A percentile compares a stretch with the other conserved stretches of the same genome.
These are phyloP conservation scores for Cylas formicarius DNA, from an alignment of 1,140 invertebrate genomes.

Conservation along the genomic window DNA sequence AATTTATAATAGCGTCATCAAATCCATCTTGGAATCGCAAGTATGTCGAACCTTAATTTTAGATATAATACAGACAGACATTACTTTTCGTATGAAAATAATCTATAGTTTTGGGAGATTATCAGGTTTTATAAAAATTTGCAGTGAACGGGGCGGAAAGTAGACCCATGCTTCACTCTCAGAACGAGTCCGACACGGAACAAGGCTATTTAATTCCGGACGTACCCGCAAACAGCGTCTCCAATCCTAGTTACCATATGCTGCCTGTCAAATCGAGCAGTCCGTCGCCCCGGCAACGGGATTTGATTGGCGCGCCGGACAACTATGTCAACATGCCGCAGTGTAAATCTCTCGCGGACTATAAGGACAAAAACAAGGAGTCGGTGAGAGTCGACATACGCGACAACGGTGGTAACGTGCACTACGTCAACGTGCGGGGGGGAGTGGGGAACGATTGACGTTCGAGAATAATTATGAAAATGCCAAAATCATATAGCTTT, in stretches of 20 bases:
- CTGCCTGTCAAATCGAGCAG: conserved; percentile 18
- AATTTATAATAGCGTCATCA: conserved; percentile 37
- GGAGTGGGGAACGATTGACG: no score
- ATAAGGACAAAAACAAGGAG: conserved; percentile 8
- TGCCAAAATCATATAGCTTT: no score
- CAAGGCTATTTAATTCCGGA: conserved; percentile 33
- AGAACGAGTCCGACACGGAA: conserved; percentile 42
- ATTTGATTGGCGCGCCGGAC: conserved; percentile 45
- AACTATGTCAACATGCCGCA: conserved; percentile 57
- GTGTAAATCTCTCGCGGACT: conserved; percentile 41
- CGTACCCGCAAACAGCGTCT: conserved; percentile 27
- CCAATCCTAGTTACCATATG: conserved; percentile 36
- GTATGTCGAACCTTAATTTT: no score
- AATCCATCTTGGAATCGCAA: no score
- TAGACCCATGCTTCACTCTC: conserved; percentile 50
- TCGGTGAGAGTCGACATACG: conserved; percentile 4
- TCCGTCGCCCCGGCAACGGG: conserved; percentile 37
- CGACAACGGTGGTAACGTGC: conserved; percentile 2
- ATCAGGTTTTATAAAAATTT: no score
- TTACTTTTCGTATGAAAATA: no score
- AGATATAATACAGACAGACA: no score
- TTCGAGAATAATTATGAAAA: no score
- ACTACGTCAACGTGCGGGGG: conserved; percentile 18
- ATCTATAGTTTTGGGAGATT: no score
- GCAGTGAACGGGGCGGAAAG: conserved; percentile 46